Evolutionary conservation across 1,140 invertebrate genomes (phyloP), one percentile per base, ranked within the genome.

Genomic region (Theocolax elegans): DNA sequence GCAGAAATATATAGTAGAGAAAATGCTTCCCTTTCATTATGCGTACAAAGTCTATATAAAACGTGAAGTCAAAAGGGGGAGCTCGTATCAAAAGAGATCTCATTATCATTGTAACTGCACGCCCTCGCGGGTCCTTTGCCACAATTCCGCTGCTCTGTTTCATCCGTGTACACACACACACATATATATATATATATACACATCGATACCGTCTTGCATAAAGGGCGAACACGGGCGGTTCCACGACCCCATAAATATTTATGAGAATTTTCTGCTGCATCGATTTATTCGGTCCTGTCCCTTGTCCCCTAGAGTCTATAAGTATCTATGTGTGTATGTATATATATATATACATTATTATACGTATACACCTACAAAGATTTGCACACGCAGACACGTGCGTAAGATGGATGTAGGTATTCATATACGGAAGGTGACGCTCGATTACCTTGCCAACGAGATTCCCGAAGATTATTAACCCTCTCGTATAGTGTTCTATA

Each of bases 161-260:
- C 42, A 9, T 40, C 48, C 23, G 13, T 21, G 46, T 3, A 40
- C 13, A 19, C 25, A 31, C 15, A 23, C 13, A 25, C 8, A 15
- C 13, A 6, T 0, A 2, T n/a, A 19, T 40, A 21, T 46, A 19
- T 21, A 40, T 49, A 27, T 8, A 25, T 54, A n/a, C n/a, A n/a
- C n/a, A n/a, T 35, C 25, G 29, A 9, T 35, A 9, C n/a, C 13
- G 17, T 42, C 15, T 60, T 2, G 21, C 9, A 42, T 29, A 66
- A 53, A 48, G 62, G 40, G 40, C 27, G n/a, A 35, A 49, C 8
- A 8, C n/a, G 13, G 15, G 44, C 15, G 40, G 7, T 21, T 15
- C 46, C 25, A 4, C 65, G 53, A n/a, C 2, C 31, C 48, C 58
- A 75, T 76, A 71, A 74, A 76, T 76, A 76, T 76, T 75, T 76